These are phyloP conservation scores for Leucoraja erinaceus DNA, from an alignment of 2,113 vertebrate species.

Conservation along the genomic window DNA sequence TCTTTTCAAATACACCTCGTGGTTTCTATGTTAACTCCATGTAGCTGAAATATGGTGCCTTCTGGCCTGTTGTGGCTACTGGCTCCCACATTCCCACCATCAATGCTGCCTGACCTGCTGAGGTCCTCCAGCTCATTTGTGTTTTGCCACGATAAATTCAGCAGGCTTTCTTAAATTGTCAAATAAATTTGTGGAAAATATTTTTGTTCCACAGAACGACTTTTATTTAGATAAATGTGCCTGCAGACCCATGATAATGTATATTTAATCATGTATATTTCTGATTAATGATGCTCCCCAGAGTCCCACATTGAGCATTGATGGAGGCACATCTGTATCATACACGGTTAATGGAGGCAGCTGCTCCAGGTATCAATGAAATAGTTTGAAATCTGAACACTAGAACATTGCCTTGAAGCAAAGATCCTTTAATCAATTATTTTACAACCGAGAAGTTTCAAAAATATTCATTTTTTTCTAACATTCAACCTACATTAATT, in stretches of 20 bases:
- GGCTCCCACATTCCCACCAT: no score
- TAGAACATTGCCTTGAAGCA: not conserved
- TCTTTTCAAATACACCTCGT: no score
- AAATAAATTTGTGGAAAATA: no score
- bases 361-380: not conserved
- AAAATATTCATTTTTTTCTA: not conserved
- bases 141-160: not conserved
- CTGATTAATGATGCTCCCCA: not conserved
- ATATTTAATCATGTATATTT: not conserved
- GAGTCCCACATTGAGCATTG: not conserved
- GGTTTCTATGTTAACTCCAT: no score
- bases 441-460: not conserved
- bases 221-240: not conserved
- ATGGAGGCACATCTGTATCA: not conserved
- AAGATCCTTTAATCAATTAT: not conserved
- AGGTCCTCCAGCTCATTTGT: no score
- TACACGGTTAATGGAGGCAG: not conserved
- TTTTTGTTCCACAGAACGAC: not conserved
- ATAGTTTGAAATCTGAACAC: not conserved
- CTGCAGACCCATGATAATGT: not conserved
- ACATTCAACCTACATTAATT: not conserved
- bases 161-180: not conserved
- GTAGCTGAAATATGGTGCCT: no score
- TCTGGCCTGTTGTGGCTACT: no score
- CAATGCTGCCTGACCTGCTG: no score